These are phyloP conservation scores for Jaculus jaculus DNA, from an alignment of 2,113 vertebrate genomes.

Conservation along the genomic window DNA sequence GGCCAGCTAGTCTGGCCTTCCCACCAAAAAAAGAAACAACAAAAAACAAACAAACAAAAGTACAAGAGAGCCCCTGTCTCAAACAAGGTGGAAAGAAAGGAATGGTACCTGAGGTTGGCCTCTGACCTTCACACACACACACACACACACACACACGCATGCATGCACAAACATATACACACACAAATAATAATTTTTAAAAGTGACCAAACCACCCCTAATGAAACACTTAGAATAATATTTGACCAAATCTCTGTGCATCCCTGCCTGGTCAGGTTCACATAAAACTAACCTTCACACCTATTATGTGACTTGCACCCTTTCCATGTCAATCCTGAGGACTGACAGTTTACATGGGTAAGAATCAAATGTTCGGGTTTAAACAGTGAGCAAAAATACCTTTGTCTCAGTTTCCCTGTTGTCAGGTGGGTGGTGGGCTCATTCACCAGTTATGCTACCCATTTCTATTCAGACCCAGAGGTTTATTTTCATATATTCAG, in stretches of 20 bases:
- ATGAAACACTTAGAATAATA: background rate
- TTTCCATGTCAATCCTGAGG: background rate
- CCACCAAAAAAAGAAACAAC: too few relatives aligned
- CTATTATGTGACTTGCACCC: background rate
- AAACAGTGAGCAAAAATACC: background rate
- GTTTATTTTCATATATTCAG: constrained; percentile 70
- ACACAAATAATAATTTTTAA: too few relatives aligned
- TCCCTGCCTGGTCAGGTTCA: background rate
- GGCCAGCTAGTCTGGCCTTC: too few relatives aligned
- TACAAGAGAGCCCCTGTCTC: too few relatives aligned
- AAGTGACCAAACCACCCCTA: background rate
- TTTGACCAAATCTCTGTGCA: background rate
- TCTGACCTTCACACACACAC: too few relatives aligned
- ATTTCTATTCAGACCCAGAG: background rate
- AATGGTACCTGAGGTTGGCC: too few relatives aligned
- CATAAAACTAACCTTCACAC: background rate
- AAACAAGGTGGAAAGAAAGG: too few relatives aligned
- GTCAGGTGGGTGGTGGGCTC: background rate
- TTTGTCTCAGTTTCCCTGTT: background rate
- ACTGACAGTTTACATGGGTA: background rate
- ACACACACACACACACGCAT: too few relatives aligned
- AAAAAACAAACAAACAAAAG: too few relatives aligned
- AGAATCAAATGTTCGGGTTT: background rate
- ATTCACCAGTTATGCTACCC: background rate
- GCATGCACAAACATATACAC: too few relatives aligned